These are phyloP conservation scores for Aporrectodea caliginosa DNA, from an alignment of 1,140 invertebrate genomes.

Conservation along the genomic window DNA sequence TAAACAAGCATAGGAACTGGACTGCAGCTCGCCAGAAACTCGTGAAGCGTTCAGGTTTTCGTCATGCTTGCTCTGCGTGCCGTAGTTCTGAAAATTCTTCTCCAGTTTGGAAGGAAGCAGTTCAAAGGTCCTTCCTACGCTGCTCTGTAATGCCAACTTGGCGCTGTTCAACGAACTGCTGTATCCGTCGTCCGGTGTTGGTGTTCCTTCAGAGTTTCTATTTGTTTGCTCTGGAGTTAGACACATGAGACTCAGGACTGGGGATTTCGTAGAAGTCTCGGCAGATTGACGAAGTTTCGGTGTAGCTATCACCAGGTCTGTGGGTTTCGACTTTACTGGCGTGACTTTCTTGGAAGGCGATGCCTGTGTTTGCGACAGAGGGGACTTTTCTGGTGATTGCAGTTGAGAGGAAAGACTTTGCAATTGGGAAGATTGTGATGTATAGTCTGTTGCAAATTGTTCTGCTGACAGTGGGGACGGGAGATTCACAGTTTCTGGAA, in stretches of 20 bases:
- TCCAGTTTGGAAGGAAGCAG: background rate
- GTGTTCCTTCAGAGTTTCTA: background rate
- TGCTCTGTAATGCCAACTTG: background rate
- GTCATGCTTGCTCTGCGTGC: background rate
- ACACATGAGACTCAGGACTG: too few relatives aligned
- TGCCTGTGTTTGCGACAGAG: background rate
- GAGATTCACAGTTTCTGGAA: too few relatives aligned
- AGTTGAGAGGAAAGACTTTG: too few relatives aligned
- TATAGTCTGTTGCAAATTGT: too few relatives aligned
- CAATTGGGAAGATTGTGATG: too few relatives aligned
- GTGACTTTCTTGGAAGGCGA: background rate
- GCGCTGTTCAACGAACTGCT: background rate
- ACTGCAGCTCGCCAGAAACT: background rate
- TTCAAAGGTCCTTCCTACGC: background rate
- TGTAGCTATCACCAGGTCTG: background rate
- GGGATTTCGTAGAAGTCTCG: background rate
- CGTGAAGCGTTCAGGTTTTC: background rate
- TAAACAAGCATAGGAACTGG: too few relatives aligned
- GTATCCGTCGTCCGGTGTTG: background rate
- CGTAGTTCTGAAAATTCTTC: background rate
- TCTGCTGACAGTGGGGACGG: too few relatives aligned
- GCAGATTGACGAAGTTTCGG: background rate
- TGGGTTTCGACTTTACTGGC: background rate
- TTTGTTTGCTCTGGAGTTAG: background rate
- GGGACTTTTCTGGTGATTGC: too few relatives aligned